Conservation (phyloP, 2,797 vertebrate species). For the Hoplostethus mediterraneus region DNA sequence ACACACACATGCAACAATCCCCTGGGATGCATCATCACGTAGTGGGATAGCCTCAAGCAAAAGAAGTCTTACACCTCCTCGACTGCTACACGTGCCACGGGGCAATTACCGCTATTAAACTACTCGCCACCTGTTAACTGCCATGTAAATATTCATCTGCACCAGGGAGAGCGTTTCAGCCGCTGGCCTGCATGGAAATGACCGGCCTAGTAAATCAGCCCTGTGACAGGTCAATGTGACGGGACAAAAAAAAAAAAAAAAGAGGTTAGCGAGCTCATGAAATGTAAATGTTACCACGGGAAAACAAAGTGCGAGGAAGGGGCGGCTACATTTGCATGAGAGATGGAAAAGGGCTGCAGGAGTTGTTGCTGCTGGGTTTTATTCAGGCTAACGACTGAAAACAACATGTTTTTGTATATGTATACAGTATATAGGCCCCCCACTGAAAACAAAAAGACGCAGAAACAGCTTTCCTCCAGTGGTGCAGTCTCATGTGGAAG, state of each 20-base stretch:
- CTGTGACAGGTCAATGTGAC: constrained; percentile 65
- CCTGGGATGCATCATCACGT: constrained; percentile 57
- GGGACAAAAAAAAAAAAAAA: constrained; percentile 37
- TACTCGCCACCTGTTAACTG: constrained; percentile 83
- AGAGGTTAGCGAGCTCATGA: constrained; percentile 70
- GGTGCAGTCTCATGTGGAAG: constrained; percentile 70
- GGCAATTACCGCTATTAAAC: constrained; percentile 80
- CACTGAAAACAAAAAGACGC: constrained; percentile 34
- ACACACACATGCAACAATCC: constrained; percentile 25
- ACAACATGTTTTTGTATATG: background rate
- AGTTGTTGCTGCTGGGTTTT: constrained; percentile 24
- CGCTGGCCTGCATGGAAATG: constrained; percentile 70
- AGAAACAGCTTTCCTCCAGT: constrained; percentile 26
- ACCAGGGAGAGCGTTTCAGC: constrained; percentile 59
- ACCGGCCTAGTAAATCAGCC: constrained; percentile 71
- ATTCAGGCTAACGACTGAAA: constrained; percentile 16
- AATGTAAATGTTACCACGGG: constrained; percentile 76
- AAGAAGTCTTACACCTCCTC: constrained; percentile 55
- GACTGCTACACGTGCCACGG: constrained; percentile 65
- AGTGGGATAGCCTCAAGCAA: constrained; percentile 51
- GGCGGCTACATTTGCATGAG: constrained; percentile 66
- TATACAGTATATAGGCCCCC: background rate
- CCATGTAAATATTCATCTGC: constrained; percentile 83
- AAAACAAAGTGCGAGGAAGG: constrained; percentile 55
- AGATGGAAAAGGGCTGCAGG: constrained; percentile 27